Percentiles rank a stretch among this genome's conserved stretches.
phyloP scores from a whole-genome alignment of 1,140 invertebrate species.

The Capitella teleta region DNA sequence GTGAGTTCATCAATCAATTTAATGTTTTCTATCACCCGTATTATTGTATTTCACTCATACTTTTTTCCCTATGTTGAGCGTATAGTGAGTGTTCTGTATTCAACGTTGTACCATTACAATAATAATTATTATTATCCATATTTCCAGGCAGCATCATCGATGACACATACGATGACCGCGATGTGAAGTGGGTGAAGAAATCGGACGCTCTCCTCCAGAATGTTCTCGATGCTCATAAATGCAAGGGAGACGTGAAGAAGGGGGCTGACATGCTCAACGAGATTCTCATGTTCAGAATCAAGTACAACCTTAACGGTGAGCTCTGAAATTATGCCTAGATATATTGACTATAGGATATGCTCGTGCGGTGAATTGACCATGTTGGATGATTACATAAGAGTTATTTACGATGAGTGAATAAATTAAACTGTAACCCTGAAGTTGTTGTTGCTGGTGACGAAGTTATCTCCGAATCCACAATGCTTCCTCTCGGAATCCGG shows the following conservation, averaged over 20 bases:
- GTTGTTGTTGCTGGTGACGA: not conserved
- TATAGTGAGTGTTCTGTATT: no score
- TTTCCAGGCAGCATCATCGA: constrained; percentile 7
- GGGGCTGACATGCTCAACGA: constrained; percentile 2
- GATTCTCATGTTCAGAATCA: not conserved
- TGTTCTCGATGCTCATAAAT: not conserved
- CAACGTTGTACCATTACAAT: no score
- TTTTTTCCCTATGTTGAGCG: no score
- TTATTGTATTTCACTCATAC: no score
- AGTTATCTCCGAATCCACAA: no score
- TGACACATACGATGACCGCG: constrained; percentile 4
- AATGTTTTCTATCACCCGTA: no score
- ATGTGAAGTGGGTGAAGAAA: constrained; percentile 3
- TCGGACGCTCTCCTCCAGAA: constrained; percentile 1
- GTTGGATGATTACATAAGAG: not conserved
- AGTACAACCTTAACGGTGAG: constrained; percentile 7
- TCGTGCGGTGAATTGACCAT: not conserved
- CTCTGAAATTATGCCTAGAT: not conserved
- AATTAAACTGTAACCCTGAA: not conserved
- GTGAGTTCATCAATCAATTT: no score
- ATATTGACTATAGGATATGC: not conserved
- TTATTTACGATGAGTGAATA: not conserved
- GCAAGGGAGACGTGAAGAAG: constrained; percentile 5
- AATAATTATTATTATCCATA: no score
- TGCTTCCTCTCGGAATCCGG: no score